A percentile compares a stretch with the other conserved stretches of the same genome.
These are phyloP conservation scores for Zeuzera pyrina DNA, from an alignment of 2,888 invertebrate genomes.

Conservation along the genomic window DNA sequence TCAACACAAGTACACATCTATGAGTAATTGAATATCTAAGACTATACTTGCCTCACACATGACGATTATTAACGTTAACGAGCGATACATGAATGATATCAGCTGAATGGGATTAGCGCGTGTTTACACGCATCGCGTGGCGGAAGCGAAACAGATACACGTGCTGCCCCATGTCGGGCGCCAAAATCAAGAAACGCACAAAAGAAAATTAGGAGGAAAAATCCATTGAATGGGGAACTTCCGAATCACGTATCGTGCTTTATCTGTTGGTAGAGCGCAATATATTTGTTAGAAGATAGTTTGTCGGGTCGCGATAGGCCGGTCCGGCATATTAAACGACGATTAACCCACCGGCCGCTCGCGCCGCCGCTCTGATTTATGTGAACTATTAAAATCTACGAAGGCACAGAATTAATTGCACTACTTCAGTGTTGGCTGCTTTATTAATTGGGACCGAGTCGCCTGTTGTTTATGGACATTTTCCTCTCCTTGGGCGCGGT, in stretches of 20 bases:
- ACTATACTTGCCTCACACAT: too few relatives aligned
- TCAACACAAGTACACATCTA: conserved; percentile 6
- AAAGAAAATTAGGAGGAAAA: conserved; percentile 26
- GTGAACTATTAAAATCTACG: conserved; percentile 71
- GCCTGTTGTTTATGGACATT: conserved; percentile 67
- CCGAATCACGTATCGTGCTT: conserved; percentile 35
- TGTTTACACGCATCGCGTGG: too few relatives aligned
- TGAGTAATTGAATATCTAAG: too few relatives aligned
- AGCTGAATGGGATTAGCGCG: too few relatives aligned
- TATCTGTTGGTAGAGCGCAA: conserved; percentile 30
- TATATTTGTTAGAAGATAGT: conserved; percentile 26
- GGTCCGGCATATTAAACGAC: conserved; percentile 67
- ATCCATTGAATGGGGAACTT: conserved; percentile 18
- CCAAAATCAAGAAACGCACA: conserved; percentile 10
- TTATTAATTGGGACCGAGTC: conserved; percentile 70
- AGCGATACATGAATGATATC: too few relatives aligned
- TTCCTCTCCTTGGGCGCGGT: conserved; percentile 44
- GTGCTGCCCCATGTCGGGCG: conserved; percentile 15
- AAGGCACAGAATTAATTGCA: conserved; percentile 71
- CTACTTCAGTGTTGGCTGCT: conserved; percentile 66
- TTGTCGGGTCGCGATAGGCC: conserved; percentile 34
- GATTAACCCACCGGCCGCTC: conserved; percentile 68
- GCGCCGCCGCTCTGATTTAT: conserved; percentile 55
- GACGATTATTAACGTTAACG: too few relatives aligned
- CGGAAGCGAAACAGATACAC: too few relatives aligned